A percentile compares a stretch with the other conserved stretches of the same genome.
Evolutionary conservation across 2,888 invertebrate species (phyloP).

Genomic region (Agrochola lota): DNA sequence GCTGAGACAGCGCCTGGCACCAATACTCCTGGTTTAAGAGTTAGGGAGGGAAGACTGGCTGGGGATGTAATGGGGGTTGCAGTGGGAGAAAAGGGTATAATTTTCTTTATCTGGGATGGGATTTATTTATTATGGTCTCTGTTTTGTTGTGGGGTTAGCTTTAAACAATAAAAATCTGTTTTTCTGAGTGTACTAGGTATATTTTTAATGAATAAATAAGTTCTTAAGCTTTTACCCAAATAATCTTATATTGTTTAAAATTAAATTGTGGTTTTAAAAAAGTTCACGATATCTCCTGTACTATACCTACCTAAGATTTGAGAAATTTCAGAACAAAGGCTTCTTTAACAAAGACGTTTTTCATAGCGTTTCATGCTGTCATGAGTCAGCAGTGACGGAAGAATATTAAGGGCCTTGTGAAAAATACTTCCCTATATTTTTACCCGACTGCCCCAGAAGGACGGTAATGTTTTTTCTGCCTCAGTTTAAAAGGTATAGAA

Average conservation of each 20-base stretch:
- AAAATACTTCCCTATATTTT: background rate
- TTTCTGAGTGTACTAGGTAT: background rate
- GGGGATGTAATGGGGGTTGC: conserved; percentile 21
- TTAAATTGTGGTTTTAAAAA: no score
- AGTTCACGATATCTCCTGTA: conserved; percentile 51
- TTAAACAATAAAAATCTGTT: background rate
- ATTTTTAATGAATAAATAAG: background rate
- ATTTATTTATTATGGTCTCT: background rate
- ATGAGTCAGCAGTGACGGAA: conserved; percentile 32
- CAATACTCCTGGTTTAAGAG: conserved; percentile 74
- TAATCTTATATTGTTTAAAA: background rate
- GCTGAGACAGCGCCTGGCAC: conserved; percentile 83
- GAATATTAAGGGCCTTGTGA: conserved; percentile 7
- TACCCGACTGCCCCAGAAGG: no score
- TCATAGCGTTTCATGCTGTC: conserved; percentile 28
- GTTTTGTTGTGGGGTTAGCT: background rate
- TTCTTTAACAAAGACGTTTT: conserved; percentile 64
- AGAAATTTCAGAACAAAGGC: conserved; percentile 67
- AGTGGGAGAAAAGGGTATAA: conserved; percentile 1
- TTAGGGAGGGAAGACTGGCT: conserved; percentile 26
- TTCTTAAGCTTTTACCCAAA: background rate
- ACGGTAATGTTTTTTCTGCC: background rate
- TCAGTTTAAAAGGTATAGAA: background rate
- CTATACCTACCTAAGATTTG: conserved; percentile 67
- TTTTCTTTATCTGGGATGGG: conserved; percentile 10